phyloP scores from a whole-genome alignment of 1,140 invertebrate genomes.

The Pectinophora gossypiella region DNA sequence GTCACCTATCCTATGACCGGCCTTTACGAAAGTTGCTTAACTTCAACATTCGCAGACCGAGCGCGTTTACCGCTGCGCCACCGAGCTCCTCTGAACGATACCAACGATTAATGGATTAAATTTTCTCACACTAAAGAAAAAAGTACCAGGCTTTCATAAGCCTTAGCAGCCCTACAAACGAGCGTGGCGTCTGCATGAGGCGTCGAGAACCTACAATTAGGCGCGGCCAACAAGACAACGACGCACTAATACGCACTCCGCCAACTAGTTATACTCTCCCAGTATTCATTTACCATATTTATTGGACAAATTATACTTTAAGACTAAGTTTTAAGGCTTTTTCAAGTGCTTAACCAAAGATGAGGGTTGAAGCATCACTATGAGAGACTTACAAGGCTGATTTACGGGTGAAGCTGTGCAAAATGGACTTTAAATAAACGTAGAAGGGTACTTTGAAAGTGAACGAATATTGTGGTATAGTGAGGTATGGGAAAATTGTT shows the following conservation, averaged over 20 bases:
- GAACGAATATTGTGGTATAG: not conserved
- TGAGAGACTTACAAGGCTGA: conserved; percentile 18
- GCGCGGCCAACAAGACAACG: conserved; percentile 47
- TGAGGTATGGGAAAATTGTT: conserved; percentile 49
- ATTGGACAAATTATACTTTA: conserved; percentile 34
- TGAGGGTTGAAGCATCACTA: conserved; percentile 38
- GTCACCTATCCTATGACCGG: too few relatives aligned
- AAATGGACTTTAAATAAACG: not conserved
- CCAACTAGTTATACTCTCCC: conserved; percentile 51
- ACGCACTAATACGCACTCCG: conserved; percentile 57
- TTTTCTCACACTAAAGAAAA: too few relatives aligned
- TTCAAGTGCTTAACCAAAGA: conserved; percentile 14
- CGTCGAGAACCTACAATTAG: conserved; percentile 72
- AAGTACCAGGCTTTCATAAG: not conserved
- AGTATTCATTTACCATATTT: conserved; percentile 5
- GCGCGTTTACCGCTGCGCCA: too few relatives aligned
- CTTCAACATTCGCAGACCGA: too few relatives aligned
- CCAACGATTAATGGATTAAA: too few relatives aligned
- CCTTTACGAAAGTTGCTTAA: too few relatives aligned
- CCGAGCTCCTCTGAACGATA: too few relatives aligned
- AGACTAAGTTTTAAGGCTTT: conserved; percentile 6
- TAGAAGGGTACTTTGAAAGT: not conserved
- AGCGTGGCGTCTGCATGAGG: conserved; percentile 35
- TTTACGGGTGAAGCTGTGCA: conserved; percentile 5
- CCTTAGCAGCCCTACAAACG: conserved; percentile 48